Conservation (phyloP, 2,888 invertebrate species). For the Alsophila aescularia region DNA sequence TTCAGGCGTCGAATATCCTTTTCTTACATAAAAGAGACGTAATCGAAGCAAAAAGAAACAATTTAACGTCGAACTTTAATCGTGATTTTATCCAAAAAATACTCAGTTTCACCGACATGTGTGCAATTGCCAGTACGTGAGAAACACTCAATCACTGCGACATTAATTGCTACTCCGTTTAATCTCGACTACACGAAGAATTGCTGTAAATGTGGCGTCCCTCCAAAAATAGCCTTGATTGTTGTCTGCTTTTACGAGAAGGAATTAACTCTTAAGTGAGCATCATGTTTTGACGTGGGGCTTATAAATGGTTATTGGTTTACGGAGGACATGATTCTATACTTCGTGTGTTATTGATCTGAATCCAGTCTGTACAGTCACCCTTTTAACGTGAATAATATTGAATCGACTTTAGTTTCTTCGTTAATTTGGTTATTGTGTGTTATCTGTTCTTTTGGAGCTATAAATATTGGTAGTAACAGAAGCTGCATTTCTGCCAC, state of each 20-base stretch:
- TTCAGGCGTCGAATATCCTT: no score
- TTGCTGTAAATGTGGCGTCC: conserved; percentile 55
- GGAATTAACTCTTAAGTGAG: conserved; percentile 57
- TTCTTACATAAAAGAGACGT: no score
- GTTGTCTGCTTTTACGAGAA: conserved; percentile 62
- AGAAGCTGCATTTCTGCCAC: no score
- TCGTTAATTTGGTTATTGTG: no score
- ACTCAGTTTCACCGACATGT: conserved; percentile 21
- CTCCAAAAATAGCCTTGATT: conserved; percentile 71
- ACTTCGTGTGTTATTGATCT: conserved; percentile 39
- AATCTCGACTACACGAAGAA: conserved; percentile 68
- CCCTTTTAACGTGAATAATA: neutral
- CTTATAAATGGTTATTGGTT: conserved; percentile 71
- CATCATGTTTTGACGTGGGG: conserved; percentile 71
- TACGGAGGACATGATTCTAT: conserved; percentile 54
- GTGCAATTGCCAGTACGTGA: conserved; percentile 38
- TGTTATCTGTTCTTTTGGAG: no score
- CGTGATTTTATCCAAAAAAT: conserved; percentile 20
- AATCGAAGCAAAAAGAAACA: neutral
- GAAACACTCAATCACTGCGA: conserved; percentile 70
- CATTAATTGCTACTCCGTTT: conserved; percentile 70
- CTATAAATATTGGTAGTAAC: no score
- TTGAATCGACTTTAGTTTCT: neutral
- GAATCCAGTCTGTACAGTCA: neutral
- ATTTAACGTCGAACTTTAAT: neutral